Evolutionary conservation across 1,140 invertebrate species (phyloP), one percentile per base, ranked within the genome.

Genomic region (Adelges cooleyi): DNA sequence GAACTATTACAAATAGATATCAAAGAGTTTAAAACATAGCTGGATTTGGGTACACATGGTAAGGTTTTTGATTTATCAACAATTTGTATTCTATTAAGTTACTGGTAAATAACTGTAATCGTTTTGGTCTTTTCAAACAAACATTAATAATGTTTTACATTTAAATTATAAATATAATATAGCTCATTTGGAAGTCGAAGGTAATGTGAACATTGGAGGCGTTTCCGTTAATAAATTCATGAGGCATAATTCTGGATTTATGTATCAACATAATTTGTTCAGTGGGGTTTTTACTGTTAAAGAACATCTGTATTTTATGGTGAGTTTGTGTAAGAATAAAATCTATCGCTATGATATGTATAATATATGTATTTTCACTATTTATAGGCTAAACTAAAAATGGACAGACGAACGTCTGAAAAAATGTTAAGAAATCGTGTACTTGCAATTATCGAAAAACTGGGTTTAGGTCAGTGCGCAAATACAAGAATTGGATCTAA

Each of bases 191-290:
- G 18, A 48, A 23, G 15, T 52, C 23, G 23, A 40, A 46, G 22
- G 62, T 51, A 56, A 25, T 52, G 27, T 17, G 10, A 46, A 51
- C 67, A 42, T 49, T 51, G 54, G 53, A 20, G 29, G 29, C 2
- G 73, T 78, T 20, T 75, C 78, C 5, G 76, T 87, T 4, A 80
- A 82, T 10, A 79, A 84, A 65, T 89, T 84, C 68, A 87, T 94
- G 81, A 84, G 84, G 69, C 79, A 81, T 66, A 77, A 92, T 38
- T 93, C 88, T 66, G 94, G 91, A 0, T 98, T 92, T 74, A 92
- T 98, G 74, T 89, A 96, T 71, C 95, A 98, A 75, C 89, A 94
- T 66, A 90, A 95, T 72, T 77, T 95, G 29, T 95, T 96, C 72
- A 83, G 93, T 38, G 86, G 85, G 1, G 84, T 85, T 10, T 80